phyloP scores from a whole-genome alignment of 2,797 vertebrate species.

The Danio tinwini region DNA sequence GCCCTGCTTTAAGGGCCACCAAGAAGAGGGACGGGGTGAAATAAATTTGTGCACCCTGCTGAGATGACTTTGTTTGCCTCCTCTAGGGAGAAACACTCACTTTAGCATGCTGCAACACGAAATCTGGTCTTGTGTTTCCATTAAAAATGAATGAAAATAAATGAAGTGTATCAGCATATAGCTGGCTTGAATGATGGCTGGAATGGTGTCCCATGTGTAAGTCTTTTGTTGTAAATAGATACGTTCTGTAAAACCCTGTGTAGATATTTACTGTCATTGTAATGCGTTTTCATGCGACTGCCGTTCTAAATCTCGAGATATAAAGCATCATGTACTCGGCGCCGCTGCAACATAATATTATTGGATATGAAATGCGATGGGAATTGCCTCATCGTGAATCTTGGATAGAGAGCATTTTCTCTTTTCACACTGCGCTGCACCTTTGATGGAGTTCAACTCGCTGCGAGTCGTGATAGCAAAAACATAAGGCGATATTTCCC shows the following conservation, averaged over 20 bases:
- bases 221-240: slow-evolving; percentile 51
- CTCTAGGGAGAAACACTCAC: slow-evolving; percentile 15
- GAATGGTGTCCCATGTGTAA: slow-evolving; percentile 29
- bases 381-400: slow-evolving; percentile 47
- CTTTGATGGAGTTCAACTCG: slow-evolving; percentile 55
- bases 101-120: slow-evolving; percentile 1
- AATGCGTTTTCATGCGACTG: slow-evolving; percentile 29
- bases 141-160: slow-evolving; percentile 55
- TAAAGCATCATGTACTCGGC: slow-evolving; percentile 29
- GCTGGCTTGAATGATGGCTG: slow-evolving; percentile 41
- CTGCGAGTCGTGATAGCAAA: slow-evolving; percentile 65
- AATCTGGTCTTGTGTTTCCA: slow-evolving; percentile 40
- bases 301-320: slow-evolving; percentile 44
- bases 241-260: slow-evolving; percentile 40
- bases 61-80: slow-evolving; percentile 30
- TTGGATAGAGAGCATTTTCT: slow-evolving; percentile 32
- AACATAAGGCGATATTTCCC: slow-evolving; percentile 64
- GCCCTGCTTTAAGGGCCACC: slow-evolving; percentile 21
- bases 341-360: slow-evolving; percentile 42
- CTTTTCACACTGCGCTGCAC: slow-evolving; percentile 53
- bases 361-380: slow-evolving; percentile 48
- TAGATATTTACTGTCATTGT: slow-evolving; percentile 48
- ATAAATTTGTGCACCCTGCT: slow-evolving; percentile 23
- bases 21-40: slow-evolving; percentile 21
- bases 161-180: slow-evolving; percentile 45